Evolutionary conservation across 2,113 vertebrate species (phyloP).

Genomic region (Ctenomys sociabilis): DNA sequence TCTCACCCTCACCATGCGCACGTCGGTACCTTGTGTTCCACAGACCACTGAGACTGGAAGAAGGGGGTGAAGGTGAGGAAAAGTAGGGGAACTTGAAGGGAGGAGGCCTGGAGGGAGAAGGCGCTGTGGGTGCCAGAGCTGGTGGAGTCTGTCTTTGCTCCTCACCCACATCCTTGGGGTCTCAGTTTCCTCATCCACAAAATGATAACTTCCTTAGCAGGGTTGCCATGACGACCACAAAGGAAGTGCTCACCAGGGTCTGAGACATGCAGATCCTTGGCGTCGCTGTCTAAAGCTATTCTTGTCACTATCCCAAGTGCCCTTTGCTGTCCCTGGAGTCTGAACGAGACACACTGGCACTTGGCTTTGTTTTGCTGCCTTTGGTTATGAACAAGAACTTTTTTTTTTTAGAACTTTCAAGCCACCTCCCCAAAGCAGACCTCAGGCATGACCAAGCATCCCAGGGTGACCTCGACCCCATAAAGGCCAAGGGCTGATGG

Average conservation of each 20-base stretch:
- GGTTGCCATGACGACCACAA: neutral
- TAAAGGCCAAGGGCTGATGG: neutral
- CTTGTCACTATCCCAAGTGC: neutral
- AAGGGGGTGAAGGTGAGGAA: neutral
- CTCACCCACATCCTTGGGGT: neutral
- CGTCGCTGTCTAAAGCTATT: too few relatives aligned
- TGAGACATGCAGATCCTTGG: neutral
- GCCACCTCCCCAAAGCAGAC: too few relatives aligned
- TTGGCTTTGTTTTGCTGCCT: neutral
- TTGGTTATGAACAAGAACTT: neutral
- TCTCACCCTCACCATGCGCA: neutral
- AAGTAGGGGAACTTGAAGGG: neutral
- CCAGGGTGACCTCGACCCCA: neutral
- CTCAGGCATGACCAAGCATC: neutral
- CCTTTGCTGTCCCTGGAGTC: neutral
- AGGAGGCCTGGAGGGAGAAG: too few relatives aligned
- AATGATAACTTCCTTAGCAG: neutral
- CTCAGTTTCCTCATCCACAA: neutral
- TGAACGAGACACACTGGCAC: neutral
- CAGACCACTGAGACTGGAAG: accelerated
- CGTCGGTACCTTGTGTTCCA: neutral
- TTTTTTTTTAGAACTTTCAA: neutral
- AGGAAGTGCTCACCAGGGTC: neutral
- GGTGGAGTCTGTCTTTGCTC: neutral
- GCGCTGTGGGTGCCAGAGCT: accelerated